These are phyloP conservation scores for Mareca strepera DNA, from an alignment of 2,797 vertebrate genomes.

Conservation along the genomic window DNA sequence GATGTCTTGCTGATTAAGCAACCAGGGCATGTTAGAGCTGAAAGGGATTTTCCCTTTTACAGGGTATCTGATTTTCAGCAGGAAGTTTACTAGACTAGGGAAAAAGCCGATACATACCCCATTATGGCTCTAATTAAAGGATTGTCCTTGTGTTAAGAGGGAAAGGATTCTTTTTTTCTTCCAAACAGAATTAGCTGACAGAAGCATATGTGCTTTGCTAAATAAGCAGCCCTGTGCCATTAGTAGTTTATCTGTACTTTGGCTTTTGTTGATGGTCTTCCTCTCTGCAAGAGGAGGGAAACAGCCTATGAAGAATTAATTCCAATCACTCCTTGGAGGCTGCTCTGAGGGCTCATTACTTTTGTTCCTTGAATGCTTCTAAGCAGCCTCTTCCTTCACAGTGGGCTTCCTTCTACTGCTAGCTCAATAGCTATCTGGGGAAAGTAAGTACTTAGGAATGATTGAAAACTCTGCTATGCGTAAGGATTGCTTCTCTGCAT, in stretches of 20 bases:
- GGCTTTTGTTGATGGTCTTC: not conserved
- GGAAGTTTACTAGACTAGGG: not conserved
- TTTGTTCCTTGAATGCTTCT: not conserved
- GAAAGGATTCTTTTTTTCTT: not conserved
- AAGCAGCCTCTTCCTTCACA: not conserved
- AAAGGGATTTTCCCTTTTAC: not conserved
- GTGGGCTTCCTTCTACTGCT: not conserved
- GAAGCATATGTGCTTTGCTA: not conserved
- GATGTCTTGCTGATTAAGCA: not conserved
- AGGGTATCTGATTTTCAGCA: not conserved
- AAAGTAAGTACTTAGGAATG: not conserved
- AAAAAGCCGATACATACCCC: not conserved
- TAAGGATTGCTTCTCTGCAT: not conserved
- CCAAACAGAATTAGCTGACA: not conserved
- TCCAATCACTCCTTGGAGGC: not conserved
- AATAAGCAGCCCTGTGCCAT: not conserved
- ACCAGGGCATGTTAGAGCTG: not conserved
- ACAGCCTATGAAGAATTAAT: not conserved
- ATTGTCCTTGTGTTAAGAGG: not conserved
- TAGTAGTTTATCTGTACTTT: not conserved
- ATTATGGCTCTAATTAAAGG: constrained; percentile 2
- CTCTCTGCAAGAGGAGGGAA: not conserved
- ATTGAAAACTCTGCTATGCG: not conserved
- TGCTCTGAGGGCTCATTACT: not conserved
- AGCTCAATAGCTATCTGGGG: not conserved